These are phyloP conservation scores for Muscina levida DNA, from an alignment of 2,888 invertebrate species.

Conservation along the genomic window DNA sequence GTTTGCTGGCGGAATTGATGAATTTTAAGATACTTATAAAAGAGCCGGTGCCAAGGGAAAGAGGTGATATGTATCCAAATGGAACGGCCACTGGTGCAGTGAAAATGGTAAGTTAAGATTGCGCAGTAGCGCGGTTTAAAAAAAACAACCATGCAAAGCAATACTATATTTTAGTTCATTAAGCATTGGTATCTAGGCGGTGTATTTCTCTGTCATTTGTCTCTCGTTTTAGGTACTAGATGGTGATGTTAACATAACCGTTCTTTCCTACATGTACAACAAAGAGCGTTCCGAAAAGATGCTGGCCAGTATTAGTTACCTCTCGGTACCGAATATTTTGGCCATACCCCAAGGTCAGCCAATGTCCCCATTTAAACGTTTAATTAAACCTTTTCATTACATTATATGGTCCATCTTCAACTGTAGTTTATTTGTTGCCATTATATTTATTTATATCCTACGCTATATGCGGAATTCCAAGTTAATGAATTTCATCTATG, in stretches of 20 bases:
- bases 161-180: too few species aligned
- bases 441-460: conserved; percentile 67
- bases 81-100: conserved; percentile 75
- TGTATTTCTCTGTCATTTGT: too few species aligned
- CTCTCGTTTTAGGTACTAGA: conserved; percentile 73
- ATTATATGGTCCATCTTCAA: conserved; percentile 73
- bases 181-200: neutral
- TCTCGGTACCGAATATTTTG: conserved; percentile 71
- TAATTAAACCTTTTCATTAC: conserved; percentile 73
- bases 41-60: conserved; percentile 52
- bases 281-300: conserved; percentile 67
- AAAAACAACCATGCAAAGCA: too few species aligned
- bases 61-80: conserved; percentile 71
- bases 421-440: conserved; percentile 67
- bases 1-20: conserved; percentile 72
- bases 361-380: conserved; percentile 71
- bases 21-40: conserved; percentile 74
- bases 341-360: conserved; percentile 71
- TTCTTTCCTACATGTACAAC: conserved; percentile 71
- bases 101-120: conserved; percentile 69
- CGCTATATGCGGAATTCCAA: conserved; percentile 64
- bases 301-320: conserved; percentile 71
- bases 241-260: conserved; percentile 72
- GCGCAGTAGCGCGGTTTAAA: too few species aligned
- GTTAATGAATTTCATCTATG: conserved; percentile 70